Base-by-base conservation (phyloP, 2,113 vertebrate species). In the Osmerus mordax region DNA sequence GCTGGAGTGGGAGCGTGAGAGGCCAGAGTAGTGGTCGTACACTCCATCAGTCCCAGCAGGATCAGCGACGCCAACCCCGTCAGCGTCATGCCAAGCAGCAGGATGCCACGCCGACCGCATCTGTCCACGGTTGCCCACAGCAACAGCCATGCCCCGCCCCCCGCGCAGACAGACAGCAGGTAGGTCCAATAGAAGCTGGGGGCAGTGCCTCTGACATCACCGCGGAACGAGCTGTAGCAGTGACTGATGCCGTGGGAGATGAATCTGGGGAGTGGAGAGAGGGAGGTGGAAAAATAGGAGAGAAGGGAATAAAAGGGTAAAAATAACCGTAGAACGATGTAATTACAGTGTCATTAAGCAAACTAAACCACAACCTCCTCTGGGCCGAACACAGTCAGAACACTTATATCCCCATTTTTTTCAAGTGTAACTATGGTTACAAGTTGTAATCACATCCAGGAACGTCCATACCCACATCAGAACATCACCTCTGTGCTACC, bases 201-300 rank as follows among this genome's bases (percentile, higher is more conserved):
- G 61, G 86, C 78, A 0, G 87, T 87, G 78, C 92, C 93, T 83
- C 87, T 84, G 81, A 92, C 91, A 23, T 93, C 91, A 13, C 90
- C 86, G 1, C 93, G 91, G 86, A 94, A 94, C 3, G 93, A 93
- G 82, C 92, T 94, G 89, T 96, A 96, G 69, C 95, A 96, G 87
- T 95, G 93, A 86, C 92, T 92, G 62, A 96, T 94, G 87, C 94
- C 94, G 0, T 96, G 94, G 76, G 94, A 94, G 75, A 96, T 96
- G 78, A 96, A 95, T 64, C 95, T 96, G 89, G 62, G 60, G 13
- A 60, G 61, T 32, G 6, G 61, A 16, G 21, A 1, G 18, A 28
- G 15, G 32, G 55, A 72, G 41, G 53, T 21, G 21, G 71, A 67
- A 5, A 68, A 47, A 74, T 7, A 65, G 3, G 71, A 62, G 81